Base-by-base conservation (phyloP, 2,888 invertebrate genomes). In the Xylota segnis region DNA sequence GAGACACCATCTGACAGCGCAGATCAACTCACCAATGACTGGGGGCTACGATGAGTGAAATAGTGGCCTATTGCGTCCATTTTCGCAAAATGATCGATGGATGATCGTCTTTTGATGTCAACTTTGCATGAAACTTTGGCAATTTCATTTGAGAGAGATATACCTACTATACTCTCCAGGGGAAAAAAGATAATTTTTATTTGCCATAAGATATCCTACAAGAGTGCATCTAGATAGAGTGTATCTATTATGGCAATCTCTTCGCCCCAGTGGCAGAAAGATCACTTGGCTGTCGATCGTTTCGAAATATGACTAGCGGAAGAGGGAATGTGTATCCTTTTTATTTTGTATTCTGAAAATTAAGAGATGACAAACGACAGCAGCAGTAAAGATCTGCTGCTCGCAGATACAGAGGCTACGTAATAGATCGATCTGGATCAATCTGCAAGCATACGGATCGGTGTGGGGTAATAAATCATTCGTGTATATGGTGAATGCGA, bases 41-140 rank as follows among this genome's bases (percentile, higher is more conserved):
- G 34, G 56, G 43, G 54, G 61, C 71, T 58, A 76, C 50, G 59
- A 63, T 50, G 65, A 66, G 66, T 58, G 54, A 72, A 79, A 79
- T 65, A 79, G 52, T 65, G 50, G 66, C 40, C 66, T 37, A 72
- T 63, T 74, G 74, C 78, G 56, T 58, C 74, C 74, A 63, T 78
- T 78, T 83, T 83, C 47, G 74, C 72, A 78, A 74, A 83, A 78
- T 83, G 83, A 84, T 81, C 70, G 75, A 84, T 81, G 84, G 70
- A 63, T 70, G 63, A 81, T 71, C 75, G 81, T 75, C 84, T 81
- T 84, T 75, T 84, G 84, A 84, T 84, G 84, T 84, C 84, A 84
- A 84, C 81, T 84, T 84, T 84, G 81, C 84, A 84, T 84, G 81
- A 71, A 81, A 66, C 52, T 79, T 84, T 84, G 84, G 84, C 75